These are phyloP conservation scores for Ophion ventricosus DNA, from an alignment of 2,888 invertebrate species.

Conservation along the genomic window DNA sequence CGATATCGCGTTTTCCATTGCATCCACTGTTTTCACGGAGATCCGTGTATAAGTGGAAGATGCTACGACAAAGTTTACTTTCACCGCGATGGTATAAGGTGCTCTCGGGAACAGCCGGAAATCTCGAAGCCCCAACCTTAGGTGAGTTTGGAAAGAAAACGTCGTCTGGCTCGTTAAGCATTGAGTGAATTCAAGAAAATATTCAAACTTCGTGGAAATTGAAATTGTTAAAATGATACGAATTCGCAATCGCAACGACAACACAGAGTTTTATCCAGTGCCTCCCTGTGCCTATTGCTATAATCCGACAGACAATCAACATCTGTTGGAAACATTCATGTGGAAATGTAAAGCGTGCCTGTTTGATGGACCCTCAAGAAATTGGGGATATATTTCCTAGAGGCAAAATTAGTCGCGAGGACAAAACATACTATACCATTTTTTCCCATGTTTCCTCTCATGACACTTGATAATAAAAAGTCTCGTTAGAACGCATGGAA, in stretches of 20 bases:
- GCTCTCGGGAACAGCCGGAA: constrained; percentile 35
- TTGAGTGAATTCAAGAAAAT: background rate
- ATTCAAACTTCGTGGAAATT: background rate
- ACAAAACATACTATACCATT: no score
- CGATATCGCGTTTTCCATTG: constrained; percentile 7
- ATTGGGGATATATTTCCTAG: no score
- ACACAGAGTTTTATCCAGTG: background rate
- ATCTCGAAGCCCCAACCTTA: constrained; percentile 6
- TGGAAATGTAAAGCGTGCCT: background rate
- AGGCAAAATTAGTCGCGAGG: no score
- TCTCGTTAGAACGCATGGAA: no score
- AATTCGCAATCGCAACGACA: background rate
- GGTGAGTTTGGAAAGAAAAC: constrained; percentile 22
- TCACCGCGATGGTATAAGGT: background rate
- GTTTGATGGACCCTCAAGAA: no score
- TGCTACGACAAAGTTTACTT: background rate
- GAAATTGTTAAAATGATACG: background rate
- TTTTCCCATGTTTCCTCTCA: no score
- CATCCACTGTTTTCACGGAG: constrained; percentile 17
- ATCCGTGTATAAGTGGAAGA: constrained; percentile 9
- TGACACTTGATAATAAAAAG: no score
- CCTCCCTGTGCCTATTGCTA: background rate
- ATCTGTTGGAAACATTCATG: background rate
- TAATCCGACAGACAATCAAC: background rate
- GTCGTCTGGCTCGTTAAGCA: constrained; percentile 23